phyloP scores from a whole-genome alignment of 2,797 vertebrate species.

The Carcharodon carcharias region DNA sequence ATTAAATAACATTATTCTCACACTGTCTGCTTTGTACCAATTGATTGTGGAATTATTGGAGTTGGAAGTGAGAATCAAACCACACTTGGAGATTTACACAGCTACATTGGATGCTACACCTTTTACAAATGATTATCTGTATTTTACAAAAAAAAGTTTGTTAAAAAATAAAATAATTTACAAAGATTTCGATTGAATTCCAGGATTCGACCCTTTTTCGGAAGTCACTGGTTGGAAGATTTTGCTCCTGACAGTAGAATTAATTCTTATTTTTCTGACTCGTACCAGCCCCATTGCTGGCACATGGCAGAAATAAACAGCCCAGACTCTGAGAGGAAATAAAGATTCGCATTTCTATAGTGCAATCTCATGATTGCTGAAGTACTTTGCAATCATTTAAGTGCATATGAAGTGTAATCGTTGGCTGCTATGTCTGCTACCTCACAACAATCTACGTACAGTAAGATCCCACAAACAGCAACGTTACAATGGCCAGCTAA shows the following conservation, averaged over 20 bases:
- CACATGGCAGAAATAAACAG: too few relatives aligned
- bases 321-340: too few relatives aligned
- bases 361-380: too few relatives aligned
- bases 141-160: background rate
- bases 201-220: background rate
- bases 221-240: background rate
- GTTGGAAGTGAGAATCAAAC: background rate
- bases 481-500: too few relatives aligned
- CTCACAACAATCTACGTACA: too few relatives aligned
- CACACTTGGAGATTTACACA: background rate
- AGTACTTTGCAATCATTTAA: too few relatives aligned
- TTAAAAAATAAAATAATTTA: slow-evolving; percentile 8
- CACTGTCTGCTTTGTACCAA: background rate
- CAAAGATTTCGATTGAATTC: background rate
- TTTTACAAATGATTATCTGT: background rate
- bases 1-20: background rate
- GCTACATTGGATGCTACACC: background rate
- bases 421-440: too few relatives aligned
- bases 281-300: too few relatives aligned
- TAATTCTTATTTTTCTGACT: background rate
- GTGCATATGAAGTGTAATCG: too few relatives aligned
- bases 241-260: background rate
- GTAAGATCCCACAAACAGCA: too few relatives aligned
- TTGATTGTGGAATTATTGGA: background rate
- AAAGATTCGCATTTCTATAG: too few relatives aligned